These are phyloP conservation scores for Yponomeuta cagnagella DNA, from an alignment of 2,888 invertebrate genomes.

Conservation along the genomic window DNA sequence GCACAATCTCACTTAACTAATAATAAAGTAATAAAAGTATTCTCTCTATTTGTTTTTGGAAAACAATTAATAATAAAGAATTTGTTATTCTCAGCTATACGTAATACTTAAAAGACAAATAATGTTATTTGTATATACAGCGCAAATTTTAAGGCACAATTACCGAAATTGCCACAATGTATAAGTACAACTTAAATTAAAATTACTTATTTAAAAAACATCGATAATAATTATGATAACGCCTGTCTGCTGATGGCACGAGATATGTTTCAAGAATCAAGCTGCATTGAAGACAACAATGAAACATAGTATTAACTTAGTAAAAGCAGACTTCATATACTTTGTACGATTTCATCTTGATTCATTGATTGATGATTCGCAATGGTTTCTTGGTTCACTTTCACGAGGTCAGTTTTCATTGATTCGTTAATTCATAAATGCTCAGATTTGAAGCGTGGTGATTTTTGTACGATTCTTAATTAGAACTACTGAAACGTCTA, in stretches of 20 bases:
- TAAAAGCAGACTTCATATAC: conserved; percentile 53
- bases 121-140: conserved; percentile 59
- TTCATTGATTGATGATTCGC: not conserved
- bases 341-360: conserved; percentile 49
- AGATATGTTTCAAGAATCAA: conserved; percentile 59
- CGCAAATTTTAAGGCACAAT: conserved; percentile 64
- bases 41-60: conserved; percentile 64
- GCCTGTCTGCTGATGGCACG: conserved; percentile 68
- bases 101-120: conserved; percentile 58
- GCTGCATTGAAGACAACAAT: conserved; percentile 27
- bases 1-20: conserved; percentile 68
- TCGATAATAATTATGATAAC: conserved; percentile 39
- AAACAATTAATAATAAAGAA: conserved; percentile 58
- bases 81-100: conserved; percentile 51
- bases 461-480: conserved; percentile 9
- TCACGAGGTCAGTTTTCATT: not conserved
- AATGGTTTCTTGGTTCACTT: not conserved
- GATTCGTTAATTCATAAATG: conserved; percentile 5
- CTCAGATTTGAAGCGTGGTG: conserved; percentile 8
- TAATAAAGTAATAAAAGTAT: conserved; percentile 45
- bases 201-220: conserved; percentile 33
- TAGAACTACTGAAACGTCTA: conserved; percentile 7
- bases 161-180: conserved; percentile 52
- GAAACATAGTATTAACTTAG: conserved; percentile 57
- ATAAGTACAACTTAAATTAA: conserved; percentile 62